Base-by-base conservation (phyloP, 2,888 invertebrate species). In the Polymixis flavicincta region DNA sequence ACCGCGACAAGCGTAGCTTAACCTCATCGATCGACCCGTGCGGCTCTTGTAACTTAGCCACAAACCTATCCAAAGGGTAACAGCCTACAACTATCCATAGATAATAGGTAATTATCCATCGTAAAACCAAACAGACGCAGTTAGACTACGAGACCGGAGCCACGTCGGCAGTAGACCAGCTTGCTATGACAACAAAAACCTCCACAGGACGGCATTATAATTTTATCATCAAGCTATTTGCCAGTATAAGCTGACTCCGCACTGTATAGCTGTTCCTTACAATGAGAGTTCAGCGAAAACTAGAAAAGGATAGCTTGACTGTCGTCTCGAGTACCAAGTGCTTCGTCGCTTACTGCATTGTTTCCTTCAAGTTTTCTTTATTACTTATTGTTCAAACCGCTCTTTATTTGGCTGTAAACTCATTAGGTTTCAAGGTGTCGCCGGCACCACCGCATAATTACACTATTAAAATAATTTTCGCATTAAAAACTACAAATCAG, bases 401-500 rank as follows among this genome's bases (percentile, higher is more conserved):
- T 80, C 82, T 79, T 76, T 71, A 81, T 87, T 86, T 84, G 87
- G 87, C 28, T 13, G 68, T 72, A 78, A 82, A 84, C 78, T 80
- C 84, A 86, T 87, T 86, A 78, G 71, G 55, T 86, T 82, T 81
- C 83, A 87, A 85, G 81, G 86, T 76, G 78, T 84, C 61, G 70
- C 69, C 68, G 76, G 25, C 80, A 72, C 54, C 71, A 75, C 55
- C 66, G 67, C 78, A 78, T 87, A 87, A 87, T 82, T 73, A 65
- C 37, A 11, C 70, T 22, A 86, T 87, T 87, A 86, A 75, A 86
- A 87, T 87, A 87, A 85, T 87, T 81, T 85, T 78, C 84, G 61
- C 87, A 87, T 87, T 77, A 78, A 75, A 72, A 68, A 68, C 66
- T 74, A 82, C 86, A 64, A 70, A 84, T 77, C 42, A 60, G 85